Conservation (phyloP, 2,113 vertebrate species). For the Mobula birostris region DNA sequence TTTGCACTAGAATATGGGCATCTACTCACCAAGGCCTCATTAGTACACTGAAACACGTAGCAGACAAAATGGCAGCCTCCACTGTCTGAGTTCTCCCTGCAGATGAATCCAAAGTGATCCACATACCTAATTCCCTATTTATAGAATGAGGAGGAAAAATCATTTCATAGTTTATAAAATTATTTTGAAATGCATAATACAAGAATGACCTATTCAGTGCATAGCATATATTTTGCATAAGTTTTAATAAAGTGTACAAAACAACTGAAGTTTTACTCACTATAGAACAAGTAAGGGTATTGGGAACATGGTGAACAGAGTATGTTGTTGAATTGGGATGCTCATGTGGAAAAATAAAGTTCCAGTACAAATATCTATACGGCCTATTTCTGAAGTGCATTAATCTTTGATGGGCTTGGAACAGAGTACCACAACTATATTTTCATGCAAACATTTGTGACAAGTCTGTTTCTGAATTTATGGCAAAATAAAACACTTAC, state of each 20-base stretch:
- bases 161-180: not conserved
- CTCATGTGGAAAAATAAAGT: not conserved
- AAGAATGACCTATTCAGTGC: not conserved
- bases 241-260: not conserved
- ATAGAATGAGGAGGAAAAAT: not conserved
- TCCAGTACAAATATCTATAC: not conserved
- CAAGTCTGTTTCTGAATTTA: not conserved
- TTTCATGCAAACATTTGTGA: too few relatives aligned
- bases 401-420: not conserved
- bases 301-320: not conserved
- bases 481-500: not conserved
- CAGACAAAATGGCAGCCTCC: constrained; percentile 86
- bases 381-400: not conserved
- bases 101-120: constrained; percentile 98
- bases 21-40: constrained; percentile 83
- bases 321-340: not conserved
- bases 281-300: not conserved
- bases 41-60: constrained; percentile 90
- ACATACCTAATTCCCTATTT: constrained; percentile 85
- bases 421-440: too few relatives aligned
- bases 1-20: not conserved
- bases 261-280: not conserved
- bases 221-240: not conserved
- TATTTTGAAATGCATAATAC: not conserved
- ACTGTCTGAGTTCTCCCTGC: constrained; percentile 79